phyloP scores from a whole-genome alignment of 2,888 invertebrate species.

The Pachycephus smyrnensis region DNA sequence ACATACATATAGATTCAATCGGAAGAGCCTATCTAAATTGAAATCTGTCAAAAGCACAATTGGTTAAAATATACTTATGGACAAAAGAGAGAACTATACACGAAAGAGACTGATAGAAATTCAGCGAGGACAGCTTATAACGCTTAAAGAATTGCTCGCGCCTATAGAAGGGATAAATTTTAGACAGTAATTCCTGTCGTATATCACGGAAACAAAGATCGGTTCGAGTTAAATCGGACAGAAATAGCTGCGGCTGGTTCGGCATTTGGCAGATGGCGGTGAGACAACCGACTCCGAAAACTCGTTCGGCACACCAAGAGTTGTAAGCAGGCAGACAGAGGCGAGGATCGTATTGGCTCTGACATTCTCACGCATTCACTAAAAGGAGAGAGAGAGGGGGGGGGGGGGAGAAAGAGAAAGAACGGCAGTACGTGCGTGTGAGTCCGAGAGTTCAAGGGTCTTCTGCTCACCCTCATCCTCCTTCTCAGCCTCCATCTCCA shows the following conservation, averaged over 20 bases:
- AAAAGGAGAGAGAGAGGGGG: neutral
- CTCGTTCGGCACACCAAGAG: conserved; percentile 5
- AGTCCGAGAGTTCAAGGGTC: conserved; percentile 7
- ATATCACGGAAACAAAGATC: neutral
- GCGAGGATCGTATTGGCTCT: conserved; percentile 1
- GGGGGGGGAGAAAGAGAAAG: neutral
- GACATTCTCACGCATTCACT: conserved; percentile 3
- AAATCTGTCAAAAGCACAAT: neutral
- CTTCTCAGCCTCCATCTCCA: neutral
- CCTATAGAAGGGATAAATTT: neutral
- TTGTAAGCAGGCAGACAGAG: neutral
- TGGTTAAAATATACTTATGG: neutral
- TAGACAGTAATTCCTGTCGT: neutral
- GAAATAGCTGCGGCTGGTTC: neutral
- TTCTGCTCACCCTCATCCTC: conserved; percentile 7
- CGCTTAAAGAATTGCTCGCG: neutral
- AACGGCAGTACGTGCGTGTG: neutral
- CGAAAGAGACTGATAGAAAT: neutral
- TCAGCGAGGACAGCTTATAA: neutral
- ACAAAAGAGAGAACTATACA: neutral
- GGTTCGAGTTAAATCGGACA: neutral
- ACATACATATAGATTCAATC: neutral
- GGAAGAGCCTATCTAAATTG: neutral
- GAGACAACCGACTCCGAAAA: conserved; percentile 3
- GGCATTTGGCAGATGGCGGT: conserved; percentile 2